Base-by-base conservation (phyloP, 2,888 invertebrate genomes). In the Cacoxenus indagator region DNA sequence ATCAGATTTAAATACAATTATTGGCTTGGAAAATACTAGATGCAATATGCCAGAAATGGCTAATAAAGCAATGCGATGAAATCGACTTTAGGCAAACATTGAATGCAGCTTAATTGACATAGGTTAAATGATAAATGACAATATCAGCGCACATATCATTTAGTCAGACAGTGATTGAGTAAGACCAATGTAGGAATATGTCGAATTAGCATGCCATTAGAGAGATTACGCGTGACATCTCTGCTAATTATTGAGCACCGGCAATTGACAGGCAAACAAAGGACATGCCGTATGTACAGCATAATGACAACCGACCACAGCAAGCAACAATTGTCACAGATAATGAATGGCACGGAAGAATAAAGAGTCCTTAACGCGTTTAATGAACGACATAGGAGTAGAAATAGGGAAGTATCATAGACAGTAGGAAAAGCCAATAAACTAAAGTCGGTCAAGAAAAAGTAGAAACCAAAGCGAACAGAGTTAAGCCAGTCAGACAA, bases 401-500 rank as follows among this genome's bases (percentile, higher is more conserved):
- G 26, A 4, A 27, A 57, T 19, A 27, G 14, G 57, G 14, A 64
- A 6, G 43, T n/a, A n/a, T n/a, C n/a, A n/a, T n/a, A 48, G 51
- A 43, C 73, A 70, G 64, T 51, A 51, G 19, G 22, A 51, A 51
- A 19, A 51, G 11, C 17, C 19, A 19, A 51, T 51, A 51, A 51
- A 51, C 17, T 51, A 22, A 17, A 19, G 51, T 6, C 51, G 22
- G 4, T n/a, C 9, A 48, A 61, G 22, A 62, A 43, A 19, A 37
- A 37, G 22, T 26, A 64, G 62, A 64, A 46, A 59, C 31, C 31
- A 59, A 59, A 46, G 67, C 76, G 59, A 71, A 75, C n/a, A n/a
- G 76, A 73, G 78, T 81, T 80, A 80, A 80, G 82, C 80, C 75
- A 17, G 69, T 70, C 67, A 82, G 82, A 78, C 78, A 80, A 80